Evolutionary conservation across 2,888 invertebrate species (phyloP).

Genomic region (Netelia inedita): DNA sequence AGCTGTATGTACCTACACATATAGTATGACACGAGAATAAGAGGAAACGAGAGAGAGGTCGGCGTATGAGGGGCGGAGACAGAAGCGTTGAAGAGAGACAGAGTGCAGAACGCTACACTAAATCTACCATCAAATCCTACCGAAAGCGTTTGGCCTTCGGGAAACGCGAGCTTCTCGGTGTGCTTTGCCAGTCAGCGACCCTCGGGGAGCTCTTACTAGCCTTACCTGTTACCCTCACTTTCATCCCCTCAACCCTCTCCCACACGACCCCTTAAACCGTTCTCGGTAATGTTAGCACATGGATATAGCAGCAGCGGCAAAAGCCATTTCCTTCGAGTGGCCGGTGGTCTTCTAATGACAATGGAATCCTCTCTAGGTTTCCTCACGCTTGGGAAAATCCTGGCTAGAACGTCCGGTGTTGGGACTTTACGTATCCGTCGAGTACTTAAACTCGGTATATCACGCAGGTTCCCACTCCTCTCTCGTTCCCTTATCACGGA

Average conservation of each 20-base stretch:
- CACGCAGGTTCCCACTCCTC: background rate
- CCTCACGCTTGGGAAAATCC: slow-evolving; percentile 22
- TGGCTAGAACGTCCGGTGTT: slow-evolving; percentile 13
- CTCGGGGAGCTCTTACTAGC: slow-evolving; percentile 49
- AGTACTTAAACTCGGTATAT: slow-evolving; percentile 7
- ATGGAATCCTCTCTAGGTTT: slow-evolving; percentile 37
- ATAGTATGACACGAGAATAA: background rate
- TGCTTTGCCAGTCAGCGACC: slow-evolving; percentile 61
- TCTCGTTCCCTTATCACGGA: background rate
- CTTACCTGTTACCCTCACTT: slow-evolving; percentile 51
- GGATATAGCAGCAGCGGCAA: slow-evolving; percentile 28
- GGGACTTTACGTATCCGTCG: slow-evolving; percentile 14
- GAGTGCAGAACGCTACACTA: slow-evolving; percentile 69
- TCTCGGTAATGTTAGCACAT: slow-evolving; percentile 33
- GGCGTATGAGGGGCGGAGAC: slow-evolving; percentile 29
- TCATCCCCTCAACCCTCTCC: slow-evolving; percentile 15
- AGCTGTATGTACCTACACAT: background rate
- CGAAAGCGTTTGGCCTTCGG: slow-evolving; percentile 71
- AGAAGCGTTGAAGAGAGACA: slow-evolving; percentile 37
- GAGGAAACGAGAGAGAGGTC: slow-evolving; percentile 7
- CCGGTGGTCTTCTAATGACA: slow-evolving; percentile 48
- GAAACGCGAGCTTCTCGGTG: slow-evolving; percentile 24
- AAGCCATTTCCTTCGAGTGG: slow-evolving; percentile 29
- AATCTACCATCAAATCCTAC: slow-evolving; percentile 77
- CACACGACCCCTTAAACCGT: slow-evolving; percentile 11